Base-by-base conservation (phyloP, 2,113 vertebrate genomes). In the Phoxinus phoxinus region DNA sequence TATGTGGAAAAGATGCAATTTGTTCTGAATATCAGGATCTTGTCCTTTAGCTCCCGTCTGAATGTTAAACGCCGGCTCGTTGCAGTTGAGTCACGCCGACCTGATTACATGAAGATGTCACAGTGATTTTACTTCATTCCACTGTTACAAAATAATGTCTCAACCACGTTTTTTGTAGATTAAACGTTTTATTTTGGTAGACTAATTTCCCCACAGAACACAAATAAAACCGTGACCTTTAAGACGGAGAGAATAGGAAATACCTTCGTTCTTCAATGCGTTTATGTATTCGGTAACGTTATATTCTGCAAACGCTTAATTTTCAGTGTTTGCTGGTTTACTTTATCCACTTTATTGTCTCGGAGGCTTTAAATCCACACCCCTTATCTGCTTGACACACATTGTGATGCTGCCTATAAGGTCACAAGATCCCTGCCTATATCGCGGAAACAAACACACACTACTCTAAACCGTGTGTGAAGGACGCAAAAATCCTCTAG, bases 181-280 rank as follows among this genome's bases (percentile, higher is more conserved):
- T 85, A 63, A 65, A 85, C 17, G 4, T 91, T 75, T 85, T 86
- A 88, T 80, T 91, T 72, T 72, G 73, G 82, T 86, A 86, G 86
- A 89, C 88, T 87, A 88, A 88, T 82, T 88, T 87, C 71, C 27
- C 61, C 44, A 46, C 73, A 88, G 79, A 90, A 85, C 71, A 74
- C 85, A 85, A 77, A 87, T 25, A 87, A 46, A 89, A 77, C 35
- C 25, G 35, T 89, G 88, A 82, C 85, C 86, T 89, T 89, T 89
- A 59, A 80, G 46, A 81, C 30, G 25, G 19, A 51, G 32, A 41
- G 86, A 73, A 85, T 88, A n/a, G 7, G 23, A 85, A 87, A 82
- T 83, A 48, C 27, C 73, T 69, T 76, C 37, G 3, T 72, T 63
- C 35, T 41, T 44, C 23, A 21, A 7, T 59, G 6, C 9, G 69